Conservation (phyloP, 2,797 vertebrate genomes). For the Anas acuta region DNA sequence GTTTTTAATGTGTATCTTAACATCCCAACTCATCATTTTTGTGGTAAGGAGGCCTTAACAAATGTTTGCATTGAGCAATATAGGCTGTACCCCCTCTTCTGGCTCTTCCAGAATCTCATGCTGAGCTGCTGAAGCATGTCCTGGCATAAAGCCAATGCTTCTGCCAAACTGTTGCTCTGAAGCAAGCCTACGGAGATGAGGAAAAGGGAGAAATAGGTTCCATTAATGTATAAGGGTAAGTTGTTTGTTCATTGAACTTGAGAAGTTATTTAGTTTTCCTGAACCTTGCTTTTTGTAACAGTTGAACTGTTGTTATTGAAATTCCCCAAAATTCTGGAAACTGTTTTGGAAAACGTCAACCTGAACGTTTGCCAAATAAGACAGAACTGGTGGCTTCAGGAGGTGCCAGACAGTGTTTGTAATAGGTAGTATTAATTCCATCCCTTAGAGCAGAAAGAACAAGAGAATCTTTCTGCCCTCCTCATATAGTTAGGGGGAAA, state of each 20-base stretch:
- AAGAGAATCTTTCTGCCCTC: background rate
- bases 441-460: background rate
- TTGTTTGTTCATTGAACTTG: slow-evolving; percentile 30
- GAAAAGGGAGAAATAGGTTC: background rate
- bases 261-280: slow-evolving; percentile 1
- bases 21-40: background rate
- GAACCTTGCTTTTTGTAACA: background rate
- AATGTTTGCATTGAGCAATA: background rate
- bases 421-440: background rate
- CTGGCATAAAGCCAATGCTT: background rate
- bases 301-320: slow-evolving; percentile 1
- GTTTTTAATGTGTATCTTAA: background rate
- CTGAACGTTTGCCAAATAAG: background rate
- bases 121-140: background rate
- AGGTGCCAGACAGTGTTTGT: background rate
- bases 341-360: background rate
- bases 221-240: background rate
- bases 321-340: background rate
- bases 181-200: background rate
- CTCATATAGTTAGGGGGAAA: background rate
- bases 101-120: background rate
- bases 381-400: background rate
- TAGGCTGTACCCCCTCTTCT: background rate
- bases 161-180: background rate
- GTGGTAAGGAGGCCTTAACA: background rate